These are phyloP conservation scores for Microctenopoma steveboyesi DNA, from an alignment of 2,797 vertebrate genomes.

Conservation along the genomic window DNA sequence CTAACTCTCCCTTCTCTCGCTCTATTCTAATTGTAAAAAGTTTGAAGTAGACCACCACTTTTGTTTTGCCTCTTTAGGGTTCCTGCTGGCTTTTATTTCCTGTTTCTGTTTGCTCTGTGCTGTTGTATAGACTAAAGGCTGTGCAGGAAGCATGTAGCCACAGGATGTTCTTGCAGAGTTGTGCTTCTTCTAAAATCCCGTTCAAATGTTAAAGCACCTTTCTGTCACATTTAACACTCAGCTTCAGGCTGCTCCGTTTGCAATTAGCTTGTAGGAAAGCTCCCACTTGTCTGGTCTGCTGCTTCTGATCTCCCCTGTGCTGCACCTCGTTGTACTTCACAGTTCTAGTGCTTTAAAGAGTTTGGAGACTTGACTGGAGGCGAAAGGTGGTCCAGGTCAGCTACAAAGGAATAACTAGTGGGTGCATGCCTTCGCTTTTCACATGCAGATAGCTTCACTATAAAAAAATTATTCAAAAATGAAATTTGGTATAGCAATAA, in stretches of 20 bases:
- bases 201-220: constrained; percentile 29
- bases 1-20: neutral
- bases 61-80: neutral
- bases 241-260: constrained; percentile 53
- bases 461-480: neutral
- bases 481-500: neutral
- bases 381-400: constrained; percentile 28
- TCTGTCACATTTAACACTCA: constrained; percentile 26
- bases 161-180: constrained; percentile 31
- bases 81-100: constrained; percentile 1
- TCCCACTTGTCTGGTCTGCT: constrained; percentile 40
- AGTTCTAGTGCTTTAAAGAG: constrained; percentile 25
- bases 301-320: constrained; percentile 37
- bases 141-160: constrained; percentile 27
- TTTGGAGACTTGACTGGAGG: constrained; percentile 48
- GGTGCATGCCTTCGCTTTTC: neutral
- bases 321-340: constrained; percentile 20
- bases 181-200: constrained; percentile 16
- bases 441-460: neutral
- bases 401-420: neutral
- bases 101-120: constrained; percentile 50
- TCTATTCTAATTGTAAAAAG: constrained; percentile 8
- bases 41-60: neutral
- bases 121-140: constrained; percentile 45
- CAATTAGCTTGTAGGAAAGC: constrained; percentile 48